Evolutionary conservation across 2,797 vertebrate genomes (phyloP), one percentile per base, ranked within the genome.

Genomic region (Agapornis canus): DNA sequence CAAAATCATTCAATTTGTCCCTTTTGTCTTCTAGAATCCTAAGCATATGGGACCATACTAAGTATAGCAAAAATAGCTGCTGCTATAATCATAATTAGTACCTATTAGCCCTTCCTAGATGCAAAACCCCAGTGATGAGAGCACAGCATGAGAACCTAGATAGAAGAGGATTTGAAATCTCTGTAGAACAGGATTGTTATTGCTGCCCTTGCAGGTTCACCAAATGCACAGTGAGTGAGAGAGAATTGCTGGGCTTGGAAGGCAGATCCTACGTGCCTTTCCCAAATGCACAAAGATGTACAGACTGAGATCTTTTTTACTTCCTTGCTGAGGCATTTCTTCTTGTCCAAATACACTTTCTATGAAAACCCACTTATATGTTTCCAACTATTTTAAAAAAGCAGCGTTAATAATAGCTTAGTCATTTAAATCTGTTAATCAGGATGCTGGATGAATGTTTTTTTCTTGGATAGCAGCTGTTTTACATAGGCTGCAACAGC

Each of bases 1-100:
- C 89, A 96, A 96, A 97, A 97, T 95, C 94, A 88, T 96, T 94
- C 95, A 64, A 82, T 96, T 95, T 96, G 91, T 96, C 95, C 91
- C 91, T 66, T 96, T 96, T 95, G 91, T 95, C 91, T 96, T 93
- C 87, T 68, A 80, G 96, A 95, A 96, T 96, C 92, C 90, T 95
- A 83, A 96, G 94, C 95, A 96, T 95, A 65, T 94, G 96, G 96
- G 96, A 96, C 96, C 83, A 47, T 1, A 85, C 90, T 95, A 96
- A 97, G 83, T 96, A 84, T 86, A 95, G 92, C 84, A 94, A 96
- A 95, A 95, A 90, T 95, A 95, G 94, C 94, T 96, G 94, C 95
- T 59, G 84, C 91, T 92, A 91, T 94, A 82, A 88, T 89, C 94
- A 91, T 97, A 96, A 96, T 95, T 95, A 92, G 95, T 93, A 91